phyloP scores from a whole-genome alignment of 1,140 invertebrate genomes.

The Phymorhynchus buccinoides region DNA sequence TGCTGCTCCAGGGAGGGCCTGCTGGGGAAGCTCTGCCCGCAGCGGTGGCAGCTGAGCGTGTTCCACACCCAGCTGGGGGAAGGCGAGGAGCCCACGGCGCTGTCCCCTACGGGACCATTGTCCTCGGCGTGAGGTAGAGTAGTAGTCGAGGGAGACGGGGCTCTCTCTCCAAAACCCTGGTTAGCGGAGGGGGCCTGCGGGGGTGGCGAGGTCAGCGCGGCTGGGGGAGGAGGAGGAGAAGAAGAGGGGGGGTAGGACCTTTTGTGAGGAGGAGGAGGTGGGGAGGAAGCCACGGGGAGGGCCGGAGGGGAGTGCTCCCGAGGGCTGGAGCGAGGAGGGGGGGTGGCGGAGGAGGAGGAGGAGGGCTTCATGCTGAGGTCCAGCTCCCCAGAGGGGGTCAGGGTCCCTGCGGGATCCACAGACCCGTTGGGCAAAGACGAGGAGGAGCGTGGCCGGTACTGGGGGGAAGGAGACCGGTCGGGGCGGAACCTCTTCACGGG shows the following conservation, averaged over 20 bases:
- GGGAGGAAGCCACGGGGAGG: not conserved
- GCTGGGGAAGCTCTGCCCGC: conserved; percentile 71
- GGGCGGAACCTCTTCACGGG: conserved; percentile 3
- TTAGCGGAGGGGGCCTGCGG: no score
- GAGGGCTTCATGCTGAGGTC: conserved; percentile 67
- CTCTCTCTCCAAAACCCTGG: not conserved
- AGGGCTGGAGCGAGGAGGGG: conserved; percentile 10
- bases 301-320: not conserved
- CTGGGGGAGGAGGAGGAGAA: not conserved
- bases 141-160: not conserved
- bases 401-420: conserved; percentile 34
- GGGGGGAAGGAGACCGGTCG: not conserved
- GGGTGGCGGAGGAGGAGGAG: conserved; percentile 53
- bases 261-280: not conserved
- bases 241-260: not conserved
- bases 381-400: conserved; percentile 60
- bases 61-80: conserved; percentile 62
- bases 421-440: not conserved
- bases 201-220: conserved; percentile 25
- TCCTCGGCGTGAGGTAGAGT: conserved; percentile 36
- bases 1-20: conserved; percentile 71
- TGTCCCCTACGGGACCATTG: not conserved
- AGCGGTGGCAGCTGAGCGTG: conserved; percentile 71
- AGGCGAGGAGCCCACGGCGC: conserved; percentile 39
- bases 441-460: not conserved